Evolutionary conservation across 2,113 vertebrate species (phyloP).

Genomic region (Taxidea taxus): DNA sequence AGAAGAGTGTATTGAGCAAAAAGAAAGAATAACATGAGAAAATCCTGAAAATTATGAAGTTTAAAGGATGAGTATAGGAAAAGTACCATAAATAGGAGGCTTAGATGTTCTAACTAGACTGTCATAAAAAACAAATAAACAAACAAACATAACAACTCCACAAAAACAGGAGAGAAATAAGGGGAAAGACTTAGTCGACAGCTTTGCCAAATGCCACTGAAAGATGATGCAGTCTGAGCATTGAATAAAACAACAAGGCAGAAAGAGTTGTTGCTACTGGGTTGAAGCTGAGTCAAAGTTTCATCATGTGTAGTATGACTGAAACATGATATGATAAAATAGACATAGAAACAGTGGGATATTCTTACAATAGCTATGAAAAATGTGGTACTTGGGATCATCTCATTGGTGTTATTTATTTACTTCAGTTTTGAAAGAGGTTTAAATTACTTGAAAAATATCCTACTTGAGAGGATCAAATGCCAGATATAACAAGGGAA

Average conservation of each 20-base stretch:
- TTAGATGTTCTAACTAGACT: background rate
- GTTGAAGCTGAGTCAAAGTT: background rate
- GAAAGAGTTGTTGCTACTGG: background rate
- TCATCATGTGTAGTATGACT: background rate
- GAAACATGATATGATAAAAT: background rate
- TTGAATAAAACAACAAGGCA: background rate
- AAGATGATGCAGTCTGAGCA: fast-evolving
- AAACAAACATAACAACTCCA: background rate
- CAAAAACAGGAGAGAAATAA: background rate
- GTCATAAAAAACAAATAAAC: background rate
- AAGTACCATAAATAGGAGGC: background rate
- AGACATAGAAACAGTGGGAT: background rate
- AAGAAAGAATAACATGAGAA: background rate
- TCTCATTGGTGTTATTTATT: background rate
- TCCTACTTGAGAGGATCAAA: background rate
- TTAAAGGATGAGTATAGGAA: background rate
- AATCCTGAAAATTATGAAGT: background rate
- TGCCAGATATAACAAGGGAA: background rate
- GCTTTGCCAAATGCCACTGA: background rate
- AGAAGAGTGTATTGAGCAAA: background rate
- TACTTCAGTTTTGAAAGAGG: background rate
- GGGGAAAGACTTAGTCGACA: background rate
- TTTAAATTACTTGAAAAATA: background rate
- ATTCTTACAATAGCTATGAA: background rate
- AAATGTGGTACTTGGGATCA: background rate